A percentile compares a stretch with the other conserved stretches of the same genome.
These are phyloP conservation scores for Suncus etruscus DNA, from an alignment of 2,113 vertebrate genomes.

Conservation along the genomic window DNA sequence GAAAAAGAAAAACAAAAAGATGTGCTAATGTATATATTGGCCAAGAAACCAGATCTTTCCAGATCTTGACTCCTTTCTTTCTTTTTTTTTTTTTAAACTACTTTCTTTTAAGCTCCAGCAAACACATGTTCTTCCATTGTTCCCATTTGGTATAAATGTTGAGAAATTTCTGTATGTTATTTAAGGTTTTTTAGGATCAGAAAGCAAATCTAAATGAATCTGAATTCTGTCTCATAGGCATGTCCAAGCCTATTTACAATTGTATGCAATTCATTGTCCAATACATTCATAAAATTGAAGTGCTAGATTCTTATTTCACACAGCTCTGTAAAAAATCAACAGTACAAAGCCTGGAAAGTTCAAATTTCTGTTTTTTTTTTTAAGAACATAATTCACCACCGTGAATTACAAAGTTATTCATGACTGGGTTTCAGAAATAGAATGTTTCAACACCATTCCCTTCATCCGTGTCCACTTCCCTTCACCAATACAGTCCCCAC, in stretches of 20 bases:
- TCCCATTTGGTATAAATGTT: neutral
- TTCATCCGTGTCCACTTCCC: too few relatives aligned
- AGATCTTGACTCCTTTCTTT: neutral
- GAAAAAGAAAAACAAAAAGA: conserved; percentile 6
- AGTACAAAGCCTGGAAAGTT: neutral
- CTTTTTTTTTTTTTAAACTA: too few relatives aligned
- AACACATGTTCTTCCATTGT: neutral
- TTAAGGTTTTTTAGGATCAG: neutral
- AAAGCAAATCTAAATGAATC: neutral
- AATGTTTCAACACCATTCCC: too few relatives aligned
- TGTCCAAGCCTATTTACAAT: too few relatives aligned
- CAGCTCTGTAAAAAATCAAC: neutral
- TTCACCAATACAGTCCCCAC: too few relatives aligned
- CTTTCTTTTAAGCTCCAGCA: neutral
- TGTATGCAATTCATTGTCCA: too few relatives aligned
- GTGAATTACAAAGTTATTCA: too few relatives aligned
- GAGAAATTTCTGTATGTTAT: neutral
- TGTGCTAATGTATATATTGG: neutral
- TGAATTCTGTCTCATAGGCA: neutral
- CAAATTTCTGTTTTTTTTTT: too few relatives aligned
- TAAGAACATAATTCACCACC: too few relatives aligned
- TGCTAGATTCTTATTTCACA: neutral
- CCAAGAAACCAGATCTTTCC: neutral
- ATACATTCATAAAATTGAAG: neutral
- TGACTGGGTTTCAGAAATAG: too few relatives aligned